These are phyloP conservation scores for Menura novaehollandiae DNA, from an alignment of 2,113 vertebrate species.

Conservation along the genomic window DNA sequence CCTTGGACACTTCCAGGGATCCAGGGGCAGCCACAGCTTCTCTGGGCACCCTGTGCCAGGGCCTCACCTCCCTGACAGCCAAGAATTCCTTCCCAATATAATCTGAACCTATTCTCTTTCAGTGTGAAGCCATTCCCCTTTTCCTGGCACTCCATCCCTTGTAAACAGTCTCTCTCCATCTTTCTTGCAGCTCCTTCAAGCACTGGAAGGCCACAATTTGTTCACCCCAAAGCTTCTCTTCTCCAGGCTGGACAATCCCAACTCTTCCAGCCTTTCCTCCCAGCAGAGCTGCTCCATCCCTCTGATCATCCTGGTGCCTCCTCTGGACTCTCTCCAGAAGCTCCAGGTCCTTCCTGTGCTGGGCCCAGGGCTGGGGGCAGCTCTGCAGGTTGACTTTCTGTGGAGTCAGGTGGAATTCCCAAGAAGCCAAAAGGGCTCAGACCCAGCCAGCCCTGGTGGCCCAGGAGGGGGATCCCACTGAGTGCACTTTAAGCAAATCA, in stretches of 20 bases:
- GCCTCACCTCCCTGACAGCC: neutral
- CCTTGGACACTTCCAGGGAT: neutral
- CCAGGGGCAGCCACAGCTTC: neutral
- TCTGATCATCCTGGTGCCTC: neutral
- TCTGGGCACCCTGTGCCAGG: neutral
- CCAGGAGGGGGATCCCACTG: rapidly evolving
- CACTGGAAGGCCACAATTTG: neutral
- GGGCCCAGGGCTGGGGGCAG: neutral
- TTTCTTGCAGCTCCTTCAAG: neutral
- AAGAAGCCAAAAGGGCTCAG: neutral
- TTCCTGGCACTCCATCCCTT: neutral
- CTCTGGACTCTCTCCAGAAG: neutral
- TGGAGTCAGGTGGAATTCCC: neutral
- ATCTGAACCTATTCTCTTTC: neutral
- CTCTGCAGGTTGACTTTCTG: neutral
- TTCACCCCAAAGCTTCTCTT: neutral
- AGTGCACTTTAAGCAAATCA: neutral
- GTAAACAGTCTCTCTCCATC: neutral
- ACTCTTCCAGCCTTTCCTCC: neutral
- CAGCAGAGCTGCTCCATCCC: neutral
- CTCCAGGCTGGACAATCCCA: neutral
- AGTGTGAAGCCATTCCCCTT: neutral
- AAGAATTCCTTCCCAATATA: neutral
- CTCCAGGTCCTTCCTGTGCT: neutral
- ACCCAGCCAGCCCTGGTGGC: rapidly evolving